phyloP scores from a whole-genome alignment of 2,113 vertebrate species.

The Triplophysa rosa region DNA sequence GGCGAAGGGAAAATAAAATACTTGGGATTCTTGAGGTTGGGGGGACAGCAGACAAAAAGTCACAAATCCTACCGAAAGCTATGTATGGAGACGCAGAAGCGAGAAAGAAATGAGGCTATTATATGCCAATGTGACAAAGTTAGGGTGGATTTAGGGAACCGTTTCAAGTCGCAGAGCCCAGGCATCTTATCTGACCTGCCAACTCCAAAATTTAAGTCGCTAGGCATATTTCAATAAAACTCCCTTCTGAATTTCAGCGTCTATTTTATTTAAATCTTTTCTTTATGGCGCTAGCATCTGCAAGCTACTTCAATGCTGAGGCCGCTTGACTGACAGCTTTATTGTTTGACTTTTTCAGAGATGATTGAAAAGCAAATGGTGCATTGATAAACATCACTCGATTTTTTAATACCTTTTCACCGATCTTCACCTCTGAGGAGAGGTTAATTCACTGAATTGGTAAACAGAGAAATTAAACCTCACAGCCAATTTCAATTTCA shows the following conservation, averaged over 20 bases:
- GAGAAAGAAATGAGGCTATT: slow-evolving; percentile 15
- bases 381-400: slow-evolving; percentile 37
- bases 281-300: slow-evolving; percentile 1
- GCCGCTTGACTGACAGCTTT: slow-evolving; percentile 59
- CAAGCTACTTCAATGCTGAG: not conserved
- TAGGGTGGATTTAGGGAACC: not conserved
- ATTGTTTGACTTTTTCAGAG: slow-evolving; percentile 59
- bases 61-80: slow-evolving; percentile 50
- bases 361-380: slow-evolving; percentile 47
- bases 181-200: not conserved
- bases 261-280: not conserved
- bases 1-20: slow-evolving; percentile 77
- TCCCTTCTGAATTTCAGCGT: slow-evolving; percentile 9
- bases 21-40: slow-evolving; percentile 70
- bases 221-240: slow-evolving; percentile 30
- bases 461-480: slow-evolving; percentile 49
- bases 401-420: slow-evolving; percentile 36
- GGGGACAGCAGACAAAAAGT: slow-evolving; percentile 60
- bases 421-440: slow-evolving; percentile 18
- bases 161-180: not conserved
- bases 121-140: slow-evolving; percentile 17
- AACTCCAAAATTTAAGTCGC: not conserved
- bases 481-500: slow-evolving; percentile 27
- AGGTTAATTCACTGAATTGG: slow-evolving; percentile 39
- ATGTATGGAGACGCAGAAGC: slow-evolving; percentile 40